Evolutionary conservation across 2,797 vertebrate species (phyloP).

Genomic region (Megalops cyprinoides): DNA sequence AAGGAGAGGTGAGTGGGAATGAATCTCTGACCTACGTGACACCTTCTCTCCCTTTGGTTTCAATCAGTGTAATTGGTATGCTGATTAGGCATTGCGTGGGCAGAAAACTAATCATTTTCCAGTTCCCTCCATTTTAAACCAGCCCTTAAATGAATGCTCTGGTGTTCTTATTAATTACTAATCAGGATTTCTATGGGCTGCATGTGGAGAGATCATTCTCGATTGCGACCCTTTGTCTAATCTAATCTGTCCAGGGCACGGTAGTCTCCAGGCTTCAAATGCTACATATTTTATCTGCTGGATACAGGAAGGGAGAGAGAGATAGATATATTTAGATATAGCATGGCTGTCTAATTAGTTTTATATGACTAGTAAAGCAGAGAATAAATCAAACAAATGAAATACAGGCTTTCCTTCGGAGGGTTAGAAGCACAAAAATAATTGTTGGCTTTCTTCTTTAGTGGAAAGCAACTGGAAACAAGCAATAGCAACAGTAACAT

Average conservation of each 20-base stretch:
- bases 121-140: background rate
- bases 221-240: background rate
- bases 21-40: background rate
- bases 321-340: too few species aligned
- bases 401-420: too few species aligned
- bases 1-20: background rate
- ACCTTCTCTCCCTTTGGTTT: slow-evolving; percentile 3
- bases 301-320: too few species aligned
- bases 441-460: too few species aligned
- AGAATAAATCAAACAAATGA: too few species aligned
- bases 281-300: too few species aligned
- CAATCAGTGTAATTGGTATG: slow-evolving; percentile 19
- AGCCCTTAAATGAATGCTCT: background rate
- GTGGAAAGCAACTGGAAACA: too few species aligned
- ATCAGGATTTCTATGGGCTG: background rate
- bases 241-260: background rate
- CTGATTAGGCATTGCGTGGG: background rate
- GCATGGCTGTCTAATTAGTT: too few species aligned
- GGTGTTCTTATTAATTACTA: slow-evolving; percentile 7
- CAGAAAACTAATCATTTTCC: slow-evolving; percentile 3
- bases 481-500: too few species aligned
- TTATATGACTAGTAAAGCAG: too few species aligned
- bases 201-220: background rate
- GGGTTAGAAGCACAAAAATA: too few species aligned
- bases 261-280: too few species aligned